Conservation (phyloP, 53 echinoderm and acorn worm genomes). For the Antedon mediterranea region DNA sequence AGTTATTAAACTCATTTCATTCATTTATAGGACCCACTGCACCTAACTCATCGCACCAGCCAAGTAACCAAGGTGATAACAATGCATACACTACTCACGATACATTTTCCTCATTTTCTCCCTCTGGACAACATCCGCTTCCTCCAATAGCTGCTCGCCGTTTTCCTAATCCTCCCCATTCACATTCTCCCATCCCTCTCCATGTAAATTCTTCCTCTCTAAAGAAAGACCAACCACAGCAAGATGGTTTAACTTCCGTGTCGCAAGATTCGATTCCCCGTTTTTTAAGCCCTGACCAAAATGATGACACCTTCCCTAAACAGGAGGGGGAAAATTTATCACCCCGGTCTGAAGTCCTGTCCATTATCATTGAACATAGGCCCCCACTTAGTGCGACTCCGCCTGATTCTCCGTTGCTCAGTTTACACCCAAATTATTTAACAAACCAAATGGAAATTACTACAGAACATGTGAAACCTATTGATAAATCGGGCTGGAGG, state of each 20-base stretch:
- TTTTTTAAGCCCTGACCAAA: not conserved
- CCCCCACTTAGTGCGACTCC: slow-evolving; percentile 32
- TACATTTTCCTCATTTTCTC: not conserved
- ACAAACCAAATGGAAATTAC: slow-evolving; percentile 2
- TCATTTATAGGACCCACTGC: not conserved
- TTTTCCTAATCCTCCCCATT: not conserved
- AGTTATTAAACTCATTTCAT: not conserved
- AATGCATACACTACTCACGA: not conserved
- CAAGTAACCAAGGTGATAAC: not conserved
- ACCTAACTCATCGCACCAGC: not conserved
- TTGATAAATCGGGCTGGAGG: slow-evolving; percentile 29
- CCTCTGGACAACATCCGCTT: not conserved
- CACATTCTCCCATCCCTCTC: not conserved
- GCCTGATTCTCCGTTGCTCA: slow-evolving; percentile 31
- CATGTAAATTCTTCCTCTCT: not conserved
- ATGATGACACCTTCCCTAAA: not conserved
- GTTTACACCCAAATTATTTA: not conserved
- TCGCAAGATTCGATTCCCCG: not conserved
- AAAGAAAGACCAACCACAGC: not conserved
- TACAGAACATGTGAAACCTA: not conserved
- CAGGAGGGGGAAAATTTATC: not conserved
- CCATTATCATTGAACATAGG: not conserved
- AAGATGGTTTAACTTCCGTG: not conserved
- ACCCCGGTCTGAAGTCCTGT: not conserved
- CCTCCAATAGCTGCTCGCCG: not conserved